phyloP scores from a whole-genome alignment of 2,888 invertebrate genomes.

The Chloromyia formosa region DNA sequence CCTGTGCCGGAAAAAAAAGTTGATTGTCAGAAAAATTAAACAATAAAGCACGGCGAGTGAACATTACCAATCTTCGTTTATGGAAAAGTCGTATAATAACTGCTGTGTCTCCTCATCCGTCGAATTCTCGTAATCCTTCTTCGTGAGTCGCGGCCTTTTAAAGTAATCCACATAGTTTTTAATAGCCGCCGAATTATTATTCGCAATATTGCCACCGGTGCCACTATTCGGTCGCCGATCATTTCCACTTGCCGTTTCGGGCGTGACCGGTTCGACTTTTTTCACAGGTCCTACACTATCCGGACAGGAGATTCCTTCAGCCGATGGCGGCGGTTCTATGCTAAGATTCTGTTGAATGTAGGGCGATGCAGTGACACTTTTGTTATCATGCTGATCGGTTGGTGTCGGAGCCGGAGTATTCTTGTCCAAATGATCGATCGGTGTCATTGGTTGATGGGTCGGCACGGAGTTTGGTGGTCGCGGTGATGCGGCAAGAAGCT shows the following conservation, averaged over 20 bases:
- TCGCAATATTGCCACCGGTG: slow-evolving; percentile 38
- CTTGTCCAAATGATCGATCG: slow-evolving; percentile 63
- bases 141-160: slow-evolving; percentile 81
- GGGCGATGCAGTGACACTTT: slow-evolving; percentile 63
- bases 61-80: slow-evolving; percentile 82
- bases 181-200: slow-evolving; percentile 53
- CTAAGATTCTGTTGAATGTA: slow-evolving; percentile 62
- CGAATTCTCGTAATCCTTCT: slow-evolving; percentile 80
- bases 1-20: slow-evolving; percentile 65
- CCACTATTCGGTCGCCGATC: slow-evolving; percentile 44
- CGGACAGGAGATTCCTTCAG: slow-evolving; percentile 33
- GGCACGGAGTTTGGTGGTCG: slow-evolving; percentile 68
- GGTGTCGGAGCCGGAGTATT: slow-evolving; percentile 64
- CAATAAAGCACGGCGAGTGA: neutral
- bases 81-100: slow-evolving; percentile 88
- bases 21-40: neutral
- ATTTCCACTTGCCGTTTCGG: neutral
- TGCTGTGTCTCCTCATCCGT: slow-evolving; percentile 84
- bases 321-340: slow-evolving; percentile 61
- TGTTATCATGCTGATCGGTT: slow-evolving; percentile 63
- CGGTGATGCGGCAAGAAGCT: slow-evolving; percentile 68
- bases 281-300: slow-evolving; percentile 37
- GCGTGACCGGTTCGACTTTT: slow-evolving; percentile 37
- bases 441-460: slow-evolving; percentile 63
- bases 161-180: slow-evolving; percentile 63